These are phyloP conservation scores for Chaetodon auriga DNA, from an alignment of 2,113 vertebrate species.

Conservation along the genomic window DNA sequence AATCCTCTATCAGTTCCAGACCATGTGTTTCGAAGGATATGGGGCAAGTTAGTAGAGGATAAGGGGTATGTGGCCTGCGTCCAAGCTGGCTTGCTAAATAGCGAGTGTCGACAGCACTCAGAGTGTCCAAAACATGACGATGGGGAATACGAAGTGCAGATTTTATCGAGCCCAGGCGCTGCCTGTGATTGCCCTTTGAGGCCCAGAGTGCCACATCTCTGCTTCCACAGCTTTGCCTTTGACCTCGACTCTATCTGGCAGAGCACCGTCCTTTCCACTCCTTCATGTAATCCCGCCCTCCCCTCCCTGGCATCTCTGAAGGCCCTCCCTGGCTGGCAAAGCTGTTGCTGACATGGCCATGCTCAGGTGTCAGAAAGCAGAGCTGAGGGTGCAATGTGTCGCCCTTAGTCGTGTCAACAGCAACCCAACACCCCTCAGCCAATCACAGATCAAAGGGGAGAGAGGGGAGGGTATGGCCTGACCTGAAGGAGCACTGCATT, in stretches of 20 bases:
- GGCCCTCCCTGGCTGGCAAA: conserved; percentile 30
- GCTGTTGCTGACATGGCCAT: conserved; percentile 61
- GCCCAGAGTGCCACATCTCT: conserved; percentile 18
- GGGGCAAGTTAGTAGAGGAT: conserved; percentile 13
- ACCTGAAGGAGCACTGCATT: neutral
- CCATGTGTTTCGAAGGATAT: conserved; percentile 45
- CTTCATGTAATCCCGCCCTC: conserved; percentile 1
- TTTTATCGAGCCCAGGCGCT: conserved; percentile 36
- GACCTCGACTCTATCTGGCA: conserved; percentile 30
- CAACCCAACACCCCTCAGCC: conserved; percentile 70
- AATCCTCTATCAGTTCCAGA: conserved; percentile 49
- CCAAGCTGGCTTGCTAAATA: conserved; percentile 50
- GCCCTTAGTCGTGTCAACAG: conserved; percentile 61
- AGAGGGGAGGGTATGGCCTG: conserved; percentile 1
- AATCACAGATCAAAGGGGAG: conserved; percentile 71
- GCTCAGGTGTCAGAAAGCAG: conserved; percentile 74
- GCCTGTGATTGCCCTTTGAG: conserved; percentile 18
- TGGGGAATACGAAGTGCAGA: neutral
- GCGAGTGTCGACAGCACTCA: conserved; percentile 50
- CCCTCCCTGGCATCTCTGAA: conserved; percentile 2
- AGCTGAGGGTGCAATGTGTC: conserved; percentile 58
- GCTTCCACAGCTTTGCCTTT: conserved; percentile 9
- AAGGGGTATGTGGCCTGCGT: conserved; percentile 25
- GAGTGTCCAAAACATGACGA: conserved; percentile 14
- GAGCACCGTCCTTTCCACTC: neutral